Evolutionary conservation across 1,140 invertebrate genomes (phyloP), one percentile per base, ranked within the genome.

Genomic region (Drosophila pseudoananassae): DNA sequence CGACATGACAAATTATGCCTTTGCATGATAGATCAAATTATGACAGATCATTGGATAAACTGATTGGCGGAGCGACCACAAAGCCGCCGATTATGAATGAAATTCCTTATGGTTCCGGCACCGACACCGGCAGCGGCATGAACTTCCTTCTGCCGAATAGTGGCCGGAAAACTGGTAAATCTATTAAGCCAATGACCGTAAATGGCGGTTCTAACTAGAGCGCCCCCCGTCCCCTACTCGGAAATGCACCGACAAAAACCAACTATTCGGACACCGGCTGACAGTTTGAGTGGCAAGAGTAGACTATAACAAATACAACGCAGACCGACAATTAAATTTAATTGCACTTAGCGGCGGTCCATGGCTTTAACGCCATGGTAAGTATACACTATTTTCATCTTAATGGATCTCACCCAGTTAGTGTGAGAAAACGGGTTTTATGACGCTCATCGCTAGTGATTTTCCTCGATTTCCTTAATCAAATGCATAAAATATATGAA

Each of bases 401-500:
- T 72, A 85, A 77, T 80, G 68, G 73, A 56, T 69, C 66, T 70
- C 66, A 70, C 66, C 55, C 43, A 56, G 57, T 36, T 51, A 73
- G 65, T 83, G 74, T 82, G 76, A 76, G 53, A 76, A 78, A 87
- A 87, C 82, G 54, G 68, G 82, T 87, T 82, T 84, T 68, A 49
- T 68, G 54, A 68, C 76, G 64, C 47, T 46, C 52, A 57, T 70
- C 54, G 60, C 17, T 15, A 69, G 82, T 76, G 65, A 76, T 88
- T 87, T 87, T 88, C 83, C 83, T 88, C 52, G 68, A 87, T 87
- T 87, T 88, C 83, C 83, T 88, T 55, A 71, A 87, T 87, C 55
- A 75, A 78, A 64, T 76, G 57, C 33, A 58, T 73, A 47, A 77
- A 73, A 77, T 85, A 77, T 85, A 68, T 45, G 55, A 69, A 65